Evolutionary conservation across 1,140 invertebrate species (phyloP).

Genomic region (Pseudoatta argentina): DNA sequence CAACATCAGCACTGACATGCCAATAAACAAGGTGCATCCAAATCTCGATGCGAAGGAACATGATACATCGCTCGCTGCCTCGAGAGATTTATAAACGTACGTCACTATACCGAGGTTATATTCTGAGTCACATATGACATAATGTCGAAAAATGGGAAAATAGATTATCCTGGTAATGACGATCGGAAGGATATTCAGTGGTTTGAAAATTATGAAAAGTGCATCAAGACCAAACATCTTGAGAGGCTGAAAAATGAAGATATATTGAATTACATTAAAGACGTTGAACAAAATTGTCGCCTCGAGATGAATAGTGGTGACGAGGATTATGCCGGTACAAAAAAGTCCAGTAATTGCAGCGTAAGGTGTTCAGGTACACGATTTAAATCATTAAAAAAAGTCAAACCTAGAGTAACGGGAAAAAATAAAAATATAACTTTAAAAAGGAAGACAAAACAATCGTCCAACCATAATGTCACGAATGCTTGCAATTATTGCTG

Average conservation of each 20-base stretch:
- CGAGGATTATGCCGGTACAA: slow-evolving; percentile 32
- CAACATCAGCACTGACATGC: slow-evolving; percentile 26
- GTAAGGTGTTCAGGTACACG: slow-evolving; percentile 11
- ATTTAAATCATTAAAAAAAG: slow-evolving; percentile 1
- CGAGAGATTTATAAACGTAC: slow-evolving; percentile 18
- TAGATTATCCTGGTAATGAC: background rate
- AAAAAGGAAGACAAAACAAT: background rate
- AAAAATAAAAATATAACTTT: slow-evolving; percentile 13
- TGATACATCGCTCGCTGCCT: slow-evolving; percentile 1
- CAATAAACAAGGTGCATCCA: slow-evolving; percentile 20
- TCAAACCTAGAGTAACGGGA: background rate
- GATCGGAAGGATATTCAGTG: slow-evolving; percentile 15
- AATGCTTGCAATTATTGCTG: slow-evolving; percentile 20
- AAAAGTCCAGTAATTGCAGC: slow-evolving; percentile 33
- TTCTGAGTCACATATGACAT: background rate
- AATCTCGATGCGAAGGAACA: slow-evolving; percentile 18
- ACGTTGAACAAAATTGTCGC: slow-evolving; percentile 41
- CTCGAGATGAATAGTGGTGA: slow-evolving; percentile 31
- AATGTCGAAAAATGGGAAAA: slow-evolving; percentile 28
- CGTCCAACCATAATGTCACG: background rate
- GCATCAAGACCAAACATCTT: background rate
- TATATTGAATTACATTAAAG: slow-evolving; percentile 60
- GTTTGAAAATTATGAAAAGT: slow-evolving; percentile 43
- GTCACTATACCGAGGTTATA: background rate
- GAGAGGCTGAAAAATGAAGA: slow-evolving; percentile 31